Conservation (phyloP, 2,113 vertebrate species). For the Grammomys dolichurus region DNA sequence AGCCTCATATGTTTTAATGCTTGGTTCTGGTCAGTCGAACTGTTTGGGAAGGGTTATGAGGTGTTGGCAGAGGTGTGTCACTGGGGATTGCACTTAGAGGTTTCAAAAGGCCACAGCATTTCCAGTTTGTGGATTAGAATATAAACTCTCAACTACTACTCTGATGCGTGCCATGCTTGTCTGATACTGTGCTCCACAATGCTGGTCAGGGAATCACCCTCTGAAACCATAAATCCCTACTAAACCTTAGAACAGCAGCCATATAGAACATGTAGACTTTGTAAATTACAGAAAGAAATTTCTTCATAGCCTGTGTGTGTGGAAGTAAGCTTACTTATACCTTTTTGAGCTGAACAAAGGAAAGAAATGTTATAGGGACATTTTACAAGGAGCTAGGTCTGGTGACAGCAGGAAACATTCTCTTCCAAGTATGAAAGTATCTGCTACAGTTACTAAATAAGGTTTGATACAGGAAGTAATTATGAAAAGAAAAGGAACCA, state of each 20-base stretch:
- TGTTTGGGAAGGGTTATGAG: neutral
- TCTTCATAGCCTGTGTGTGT: neutral
- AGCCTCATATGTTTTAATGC: too few species aligned
- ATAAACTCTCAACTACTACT: neutral
- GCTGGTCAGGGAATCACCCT: too few species aligned
- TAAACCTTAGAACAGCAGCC: neutral
- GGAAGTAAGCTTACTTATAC: neutral
- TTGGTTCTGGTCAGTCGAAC: neutral
- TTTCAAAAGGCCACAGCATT: neutral
- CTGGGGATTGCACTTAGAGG: neutral
- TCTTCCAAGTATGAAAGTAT: neutral
- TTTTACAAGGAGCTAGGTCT: constrained; percentile 15
- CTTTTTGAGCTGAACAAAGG: neutral
- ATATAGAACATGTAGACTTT: neutral
- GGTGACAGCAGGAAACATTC: neutral
- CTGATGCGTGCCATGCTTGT: neutral
- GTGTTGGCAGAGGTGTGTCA: neutral
- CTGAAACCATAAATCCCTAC: neutral
- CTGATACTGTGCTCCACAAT: neutral
- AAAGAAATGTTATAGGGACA: neutral
- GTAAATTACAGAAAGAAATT: neutral
- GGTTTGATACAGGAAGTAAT: neutral
- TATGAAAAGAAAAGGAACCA: neutral
- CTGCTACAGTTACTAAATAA: neutral
- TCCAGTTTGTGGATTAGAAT: neutral